Base-by-base conservation (phyloP, 2,797 vertebrate genomes). In the Hemitrygon akajei region DNA sequence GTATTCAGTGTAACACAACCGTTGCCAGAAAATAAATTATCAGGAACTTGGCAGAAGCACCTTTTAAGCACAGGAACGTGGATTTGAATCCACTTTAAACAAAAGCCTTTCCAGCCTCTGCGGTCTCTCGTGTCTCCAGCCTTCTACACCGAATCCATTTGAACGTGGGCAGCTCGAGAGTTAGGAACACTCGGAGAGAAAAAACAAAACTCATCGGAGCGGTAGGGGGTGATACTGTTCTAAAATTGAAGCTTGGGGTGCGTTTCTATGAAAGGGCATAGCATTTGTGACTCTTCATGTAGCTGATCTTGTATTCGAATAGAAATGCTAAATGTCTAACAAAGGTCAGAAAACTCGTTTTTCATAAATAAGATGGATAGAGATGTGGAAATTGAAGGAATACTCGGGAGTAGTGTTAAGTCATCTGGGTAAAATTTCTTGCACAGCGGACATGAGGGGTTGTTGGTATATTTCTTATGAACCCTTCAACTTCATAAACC, bases 141-240 rank as follows among this genome's bases (percentile, higher is more conserved):
- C 47, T 47, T 47, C 1, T 47, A 4, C 47, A 47, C 47, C 47
- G 47, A 89, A 89, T 22, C 34, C 6, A 89, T 66, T 63, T 34
- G 86, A 89, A 69, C 37, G n/a, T 37, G 86, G 63, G 60, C 63
- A 89, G 16, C 34, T 6, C 16, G n/a, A 89, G 58, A 66, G 9
- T 66, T 63, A 34, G 10, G 25, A 56, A 60, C 60, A 14, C 56
- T 18, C 22, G 20, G 18, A 18, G n/a, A 11, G 47, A 25, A 60
- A 89, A n/a, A 37, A 16, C 30, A 34, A 69, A 66, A 69, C n/a
- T 22, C n/a, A 10, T 34, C 22, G 60, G 63, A 69, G n/a, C 63
- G 69, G n/a, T 63, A 89, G 86, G 86, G 86, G 60, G 56, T 86
- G 82, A 86, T 89, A n/a, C 60, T 89, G 86, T 69, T 89, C 86